These are phyloP conservation scores for Caenorhabditis remanei DNA, from an alignment of 1,140 invertebrate genomes.

Conservation along the genomic window DNA sequence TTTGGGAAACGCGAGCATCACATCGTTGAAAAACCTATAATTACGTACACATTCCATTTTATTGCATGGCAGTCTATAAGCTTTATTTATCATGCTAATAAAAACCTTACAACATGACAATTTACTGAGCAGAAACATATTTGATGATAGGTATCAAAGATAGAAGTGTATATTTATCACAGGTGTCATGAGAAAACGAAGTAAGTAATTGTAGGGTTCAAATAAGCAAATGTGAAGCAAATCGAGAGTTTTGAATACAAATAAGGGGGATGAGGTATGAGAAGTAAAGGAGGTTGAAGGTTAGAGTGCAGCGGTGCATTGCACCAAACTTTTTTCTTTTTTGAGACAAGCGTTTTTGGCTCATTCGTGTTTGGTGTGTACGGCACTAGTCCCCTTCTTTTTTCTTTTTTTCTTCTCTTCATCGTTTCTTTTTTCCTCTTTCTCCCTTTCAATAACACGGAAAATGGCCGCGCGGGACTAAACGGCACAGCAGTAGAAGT, in stretches of 20 bases:
- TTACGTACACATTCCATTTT: neutral
- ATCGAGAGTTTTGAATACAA: neutral
- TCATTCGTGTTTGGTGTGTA: slow-evolving; percentile 51
- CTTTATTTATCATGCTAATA: slow-evolving; percentile 12
- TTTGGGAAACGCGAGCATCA: neutral
- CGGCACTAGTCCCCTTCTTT: neutral
- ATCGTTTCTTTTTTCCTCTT: neutral
- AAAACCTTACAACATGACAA: neutral
- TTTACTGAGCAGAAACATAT: neutral
- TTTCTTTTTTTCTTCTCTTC: slow-evolving; percentile 2
- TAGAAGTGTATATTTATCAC: neutral
- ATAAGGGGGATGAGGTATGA: neutral
- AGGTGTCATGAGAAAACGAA: neutral
- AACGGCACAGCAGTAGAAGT: slow-evolving; percentile 12
- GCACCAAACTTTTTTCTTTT: slow-evolving; percentile 44
- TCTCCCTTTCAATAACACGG: slow-evolving; percentile 54
- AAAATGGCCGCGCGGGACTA: slow-evolving; percentile 52
- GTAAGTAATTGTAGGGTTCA: neutral
- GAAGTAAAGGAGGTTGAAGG: neutral
- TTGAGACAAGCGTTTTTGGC: slow-evolving; percentile 49
- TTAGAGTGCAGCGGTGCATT: slow-evolving; percentile 45
- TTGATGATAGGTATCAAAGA: neutral
- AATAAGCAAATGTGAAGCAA: neutral
- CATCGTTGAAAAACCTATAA: neutral
- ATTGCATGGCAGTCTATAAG: neutral